These are phyloP conservation scores for Acanthosepion pharaonis DNA, from an alignment of 2,888 invertebrate genomes.

Conservation along the genomic window DNA sequence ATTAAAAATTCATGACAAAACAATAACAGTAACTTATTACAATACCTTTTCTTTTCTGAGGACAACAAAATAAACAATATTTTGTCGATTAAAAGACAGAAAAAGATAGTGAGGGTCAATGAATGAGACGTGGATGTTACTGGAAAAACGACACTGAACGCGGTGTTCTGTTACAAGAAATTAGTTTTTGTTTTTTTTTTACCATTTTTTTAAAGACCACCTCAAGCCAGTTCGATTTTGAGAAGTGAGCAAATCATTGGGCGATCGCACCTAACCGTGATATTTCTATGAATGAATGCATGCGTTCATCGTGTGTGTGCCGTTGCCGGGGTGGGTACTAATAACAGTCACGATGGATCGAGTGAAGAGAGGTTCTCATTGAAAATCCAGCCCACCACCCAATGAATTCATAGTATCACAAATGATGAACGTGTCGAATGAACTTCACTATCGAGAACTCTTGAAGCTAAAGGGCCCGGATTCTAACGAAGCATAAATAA, in stretches of 20 bases:
- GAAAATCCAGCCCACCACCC: slow-evolving; percentile 33
- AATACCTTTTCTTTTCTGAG: too few species aligned
- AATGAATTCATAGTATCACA: slow-evolving; percentile 9
- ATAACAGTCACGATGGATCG: neutral
- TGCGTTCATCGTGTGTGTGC: neutral
- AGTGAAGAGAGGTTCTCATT: neutral
- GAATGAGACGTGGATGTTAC: too few species aligned
- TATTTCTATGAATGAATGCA: slow-evolving; percentile 24
- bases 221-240: neutral
- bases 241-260: neutral
- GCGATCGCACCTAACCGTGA: slow-evolving; percentile 33
- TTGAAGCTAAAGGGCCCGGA: slow-evolving; percentile 23
- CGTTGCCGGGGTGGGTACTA: neutral
- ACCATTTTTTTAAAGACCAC: neutral
- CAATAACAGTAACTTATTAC: too few species aligned
- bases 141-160: too few species aligned
- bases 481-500: neutral
- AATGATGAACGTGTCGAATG: slow-evolving; percentile 33
- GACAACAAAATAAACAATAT: too few species aligned
- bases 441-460: neutral
- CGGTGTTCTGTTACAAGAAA: neutral
- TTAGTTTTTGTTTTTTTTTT: neutral
- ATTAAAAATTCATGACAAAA: too few species aligned
- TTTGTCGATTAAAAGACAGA: too few species aligned
- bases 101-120: too few species aligned